Evolutionary conservation across 2,113 vertebrate genomes (phyloP).

Genomic region (Chelonoidis abingdonii): DNA sequence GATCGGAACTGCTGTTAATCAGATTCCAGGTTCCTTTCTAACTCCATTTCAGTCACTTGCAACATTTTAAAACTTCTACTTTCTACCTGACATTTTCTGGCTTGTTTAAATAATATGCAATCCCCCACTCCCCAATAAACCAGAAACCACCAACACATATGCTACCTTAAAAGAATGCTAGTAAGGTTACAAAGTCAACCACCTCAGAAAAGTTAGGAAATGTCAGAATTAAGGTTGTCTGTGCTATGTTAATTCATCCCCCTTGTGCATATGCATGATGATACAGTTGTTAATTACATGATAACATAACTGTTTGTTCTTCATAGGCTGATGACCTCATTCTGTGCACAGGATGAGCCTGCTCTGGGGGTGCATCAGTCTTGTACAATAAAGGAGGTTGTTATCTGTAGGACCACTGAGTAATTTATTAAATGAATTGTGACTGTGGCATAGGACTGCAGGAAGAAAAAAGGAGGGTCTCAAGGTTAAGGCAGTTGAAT

Average conservation of each 20-base stretch:
- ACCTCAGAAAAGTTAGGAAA: neutral
- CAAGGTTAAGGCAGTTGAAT: neutral
- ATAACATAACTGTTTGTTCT: neutral
- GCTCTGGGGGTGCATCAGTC: neutral
- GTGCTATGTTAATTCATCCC: neutral
- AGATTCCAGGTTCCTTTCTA: neutral
- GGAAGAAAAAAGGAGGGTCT: neutral
- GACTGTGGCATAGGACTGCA: neutral
- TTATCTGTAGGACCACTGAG: neutral
- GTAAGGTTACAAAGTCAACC: neutral
- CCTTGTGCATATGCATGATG: neutral
- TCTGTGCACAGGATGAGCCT: neutral
- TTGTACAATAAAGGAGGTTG: neutral
- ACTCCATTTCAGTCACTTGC: neutral
- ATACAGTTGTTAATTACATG: neutral
- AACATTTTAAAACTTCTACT: neutral
- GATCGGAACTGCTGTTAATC: neutral
- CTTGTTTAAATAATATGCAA: neutral
- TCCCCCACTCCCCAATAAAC: neutral
- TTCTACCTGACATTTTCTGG: neutral
- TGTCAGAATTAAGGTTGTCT: neutral
- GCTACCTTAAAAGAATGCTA: neutral
- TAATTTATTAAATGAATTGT: neutral
- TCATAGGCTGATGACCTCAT: neutral
- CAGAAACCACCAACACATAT: neutral